phyloP scores from a whole-genome alignment of 2,797 vertebrate species.

The Sus cebifrons region DNA sequence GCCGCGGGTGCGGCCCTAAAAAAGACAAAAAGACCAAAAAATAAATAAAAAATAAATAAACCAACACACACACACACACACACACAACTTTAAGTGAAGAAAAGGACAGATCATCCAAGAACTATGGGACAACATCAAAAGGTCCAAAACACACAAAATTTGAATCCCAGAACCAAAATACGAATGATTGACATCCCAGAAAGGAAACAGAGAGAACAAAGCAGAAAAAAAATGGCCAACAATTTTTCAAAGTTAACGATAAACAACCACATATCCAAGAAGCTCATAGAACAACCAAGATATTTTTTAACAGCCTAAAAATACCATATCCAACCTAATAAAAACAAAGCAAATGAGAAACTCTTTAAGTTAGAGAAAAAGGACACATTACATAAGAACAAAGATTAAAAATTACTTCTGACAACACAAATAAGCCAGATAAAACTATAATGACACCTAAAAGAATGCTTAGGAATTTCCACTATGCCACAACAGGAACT shows the following conservation, averaged over 20 bases:
- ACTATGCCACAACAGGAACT: too few species aligned
- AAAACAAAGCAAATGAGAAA: slow-evolving; percentile 6
- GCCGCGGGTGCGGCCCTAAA: too few species aligned
- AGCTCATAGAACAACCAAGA: background rate
- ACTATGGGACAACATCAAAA: background rate
- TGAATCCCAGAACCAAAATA: background rate
- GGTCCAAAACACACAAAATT: background rate
- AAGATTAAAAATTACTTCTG: background rate
- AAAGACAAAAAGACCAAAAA: too few species aligned
- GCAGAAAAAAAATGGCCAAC: background rate
- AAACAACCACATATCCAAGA: slow-evolving; percentile 7
- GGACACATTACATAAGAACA: background rate
- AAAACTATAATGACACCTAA: background rate
- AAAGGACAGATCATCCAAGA: background rate
- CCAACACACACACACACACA: background rate
- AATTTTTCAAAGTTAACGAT: background rate
- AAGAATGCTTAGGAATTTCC: background rate
- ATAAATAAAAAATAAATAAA: background rate
- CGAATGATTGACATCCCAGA: background rate
- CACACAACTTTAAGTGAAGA: background rate
- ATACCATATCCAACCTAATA: background rate
- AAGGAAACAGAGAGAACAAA: background rate
- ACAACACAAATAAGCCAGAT: background rate
- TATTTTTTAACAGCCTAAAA: background rate
- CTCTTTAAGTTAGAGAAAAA: background rate